A percentile compares a stretch with the other conserved stretches of the same genome.
These are phyloP conservation scores for Rhodinocichla rosea DNA, from an alignment of 2,113 vertebrate species.

Conservation along the genomic window DNA sequence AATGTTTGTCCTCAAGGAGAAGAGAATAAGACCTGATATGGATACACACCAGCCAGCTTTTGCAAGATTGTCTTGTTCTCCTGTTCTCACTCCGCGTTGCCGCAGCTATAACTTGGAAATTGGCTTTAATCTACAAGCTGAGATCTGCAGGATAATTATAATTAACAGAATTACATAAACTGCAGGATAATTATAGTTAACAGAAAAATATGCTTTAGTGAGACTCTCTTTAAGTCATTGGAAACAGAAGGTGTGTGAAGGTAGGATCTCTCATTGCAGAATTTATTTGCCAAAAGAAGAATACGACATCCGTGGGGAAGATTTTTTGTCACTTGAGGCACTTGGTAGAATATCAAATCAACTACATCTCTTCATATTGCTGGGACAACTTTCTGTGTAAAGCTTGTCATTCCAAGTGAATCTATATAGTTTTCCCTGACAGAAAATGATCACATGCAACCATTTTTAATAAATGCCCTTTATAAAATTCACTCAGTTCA, in stretches of 20 bases:
- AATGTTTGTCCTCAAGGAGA: background rate
- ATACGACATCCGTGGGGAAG: background rate
- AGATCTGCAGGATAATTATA: background rate
- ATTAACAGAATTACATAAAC: background rate
- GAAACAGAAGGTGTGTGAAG: background rate
- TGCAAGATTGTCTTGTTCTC: background rate
- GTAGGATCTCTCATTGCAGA: background rate
- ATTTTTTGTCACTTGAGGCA: background rate
- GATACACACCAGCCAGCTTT: background rate
- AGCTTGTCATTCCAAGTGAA: background rate
- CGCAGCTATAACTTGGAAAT: background rate
- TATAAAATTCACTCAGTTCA: background rate
- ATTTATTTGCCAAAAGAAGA: background rate
- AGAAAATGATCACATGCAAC: background rate
- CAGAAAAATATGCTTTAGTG: background rate
- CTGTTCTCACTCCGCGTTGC: accelerated
- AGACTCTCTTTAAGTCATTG: background rate
- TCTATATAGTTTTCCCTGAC: background rate
- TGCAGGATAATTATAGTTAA: background rate
- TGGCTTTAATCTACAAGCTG: background rate
- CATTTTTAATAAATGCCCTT: background rate
- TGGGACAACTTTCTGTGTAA: background rate
- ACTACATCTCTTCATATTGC: background rate
- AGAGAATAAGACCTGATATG: background rate
- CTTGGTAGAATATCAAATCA: background rate